Base-by-base conservation (phyloP, 2,888 invertebrate genomes). In the Hipparchia semele region DNA sequence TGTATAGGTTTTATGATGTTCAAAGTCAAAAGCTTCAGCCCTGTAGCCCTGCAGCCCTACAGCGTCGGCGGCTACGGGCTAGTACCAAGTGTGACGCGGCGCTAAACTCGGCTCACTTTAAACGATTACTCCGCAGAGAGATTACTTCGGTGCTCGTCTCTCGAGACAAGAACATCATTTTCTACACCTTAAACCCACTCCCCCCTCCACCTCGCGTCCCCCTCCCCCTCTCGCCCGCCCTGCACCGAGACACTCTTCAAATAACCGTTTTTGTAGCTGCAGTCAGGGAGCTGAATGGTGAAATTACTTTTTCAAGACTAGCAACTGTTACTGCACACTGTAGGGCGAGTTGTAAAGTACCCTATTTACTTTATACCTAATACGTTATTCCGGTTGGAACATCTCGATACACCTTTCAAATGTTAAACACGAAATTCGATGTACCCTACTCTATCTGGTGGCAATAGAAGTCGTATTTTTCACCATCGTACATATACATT, bases 81-180 rank as follows among this genome's bases (percentile, higher is more conserved):
- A 23, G 23, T 23, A 1, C 23, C 23, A 23, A 23, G 23, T 23
- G 23, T 23, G 23, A 0, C 23, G 23, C 23, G 23, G 23, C 23
- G 23, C 23, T 23, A 23, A 23, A 23, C 65, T 65, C 33, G 54
- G 13, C 56, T 67, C 56, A 56, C 67, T 67, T 56, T 54, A 66
- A 56, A 45, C 56, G 67, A 67, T 67, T 56, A 45, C 66, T 53
- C 65, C 65, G 33, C 53, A 33, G 53, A 65, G 65, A 65, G 53
- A 65, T 65, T 53, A 53, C 53, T 23, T 66, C 53, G 33, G 39
- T 39, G n/a, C 60, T 60, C 39, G 39, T 60, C 60, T 60, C 6
- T 7, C 1, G 56, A 56, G 60, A 60, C 59, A 33, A 60, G 59
- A 39, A 60, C 60, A 60, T 60, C 60, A 39, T 39, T 12, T 60